Evolutionary conservation across 2,888 invertebrate species (phyloP).

Genomic region (Cryptus viduatorius): DNA sequence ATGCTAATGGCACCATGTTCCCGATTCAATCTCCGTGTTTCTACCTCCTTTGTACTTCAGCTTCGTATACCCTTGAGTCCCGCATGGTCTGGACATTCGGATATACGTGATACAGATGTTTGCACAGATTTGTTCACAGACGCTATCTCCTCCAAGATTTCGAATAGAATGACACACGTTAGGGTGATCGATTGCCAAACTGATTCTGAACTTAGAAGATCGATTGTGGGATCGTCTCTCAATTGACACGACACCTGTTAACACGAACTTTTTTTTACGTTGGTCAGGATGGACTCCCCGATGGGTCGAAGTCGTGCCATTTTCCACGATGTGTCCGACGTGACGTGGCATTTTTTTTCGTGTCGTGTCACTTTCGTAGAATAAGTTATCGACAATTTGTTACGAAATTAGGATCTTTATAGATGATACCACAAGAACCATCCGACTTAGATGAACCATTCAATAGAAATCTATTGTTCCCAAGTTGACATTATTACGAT

Average conservation of each 20-base stretch:
- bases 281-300: not conserved
- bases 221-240: conserved; percentile 15
- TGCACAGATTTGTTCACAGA: conserved; percentile 19
- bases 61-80: not conserved
- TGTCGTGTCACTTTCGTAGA: too few relatives aligned
- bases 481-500: too few relatives aligned
- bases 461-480: too few relatives aligned
- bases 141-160: conserved; percentile 5
- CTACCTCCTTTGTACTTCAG: not conserved
- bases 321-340: too few relatives aligned
- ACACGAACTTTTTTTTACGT: conserved; percentile 48
- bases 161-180: conserved; percentile 29
- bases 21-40: conserved; percentile 27
- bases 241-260: conserved; percentile 38
- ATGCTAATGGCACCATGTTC: conserved; percentile 66
- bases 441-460: too few relatives aligned
- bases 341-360: too few relatives aligned
- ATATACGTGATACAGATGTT: conserved; percentile 22
- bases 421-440: too few relatives aligned
- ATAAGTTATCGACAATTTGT: too few relatives aligned
- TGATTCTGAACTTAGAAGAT: not conserved
- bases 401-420: too few relatives aligned
- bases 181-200: conserved; percentile 29
- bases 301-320: not conserved
- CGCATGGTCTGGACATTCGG: not conserved